phyloP scores from a whole-genome alignment of 2,797 vertebrate genomes.

The Hydrocynus forskahlii region DNA sequence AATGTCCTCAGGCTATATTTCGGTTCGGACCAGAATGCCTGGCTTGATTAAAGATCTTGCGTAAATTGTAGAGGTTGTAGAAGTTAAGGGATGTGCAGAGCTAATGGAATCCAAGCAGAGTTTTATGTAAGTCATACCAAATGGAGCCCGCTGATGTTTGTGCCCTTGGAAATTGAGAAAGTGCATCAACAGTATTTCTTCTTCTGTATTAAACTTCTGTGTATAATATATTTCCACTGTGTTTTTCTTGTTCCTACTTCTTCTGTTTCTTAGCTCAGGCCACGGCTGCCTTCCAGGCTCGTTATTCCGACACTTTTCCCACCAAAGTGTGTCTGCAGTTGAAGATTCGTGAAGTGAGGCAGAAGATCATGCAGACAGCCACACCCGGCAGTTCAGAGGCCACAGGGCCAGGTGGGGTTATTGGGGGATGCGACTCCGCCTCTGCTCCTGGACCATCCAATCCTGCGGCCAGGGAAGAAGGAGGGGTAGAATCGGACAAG shows the following conservation, averaged over 20 bases:
- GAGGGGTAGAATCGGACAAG: constrained; percentile 67
- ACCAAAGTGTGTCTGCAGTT: constrained; percentile 92
- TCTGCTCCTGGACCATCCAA: constrained; percentile 68
- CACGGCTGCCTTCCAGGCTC: constrained; percentile 90
- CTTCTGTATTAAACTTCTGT: too few relatives aligned
- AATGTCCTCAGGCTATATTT: too few relatives aligned
- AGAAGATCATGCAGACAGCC: constrained; percentile 96
- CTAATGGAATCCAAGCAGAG: too few relatives aligned
- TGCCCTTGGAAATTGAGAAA: too few relatives aligned
- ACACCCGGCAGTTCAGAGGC: constrained; percentile 78
- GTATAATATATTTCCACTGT: not conserved
- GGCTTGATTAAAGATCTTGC: too few relatives aligned
- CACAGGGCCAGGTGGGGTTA: constrained; percentile 51
- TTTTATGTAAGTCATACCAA: too few relatives aligned
- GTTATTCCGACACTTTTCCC: constrained; percentile 90
- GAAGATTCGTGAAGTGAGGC: constrained; percentile 93
- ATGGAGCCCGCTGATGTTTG: not conserved
- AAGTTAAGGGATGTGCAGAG: too few relatives aligned
- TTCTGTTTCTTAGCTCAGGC: constrained; percentile 82
- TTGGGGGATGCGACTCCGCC: constrained; percentile 42
- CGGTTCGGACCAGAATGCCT: too few relatives aligned
- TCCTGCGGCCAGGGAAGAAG: constrained; percentile 69
- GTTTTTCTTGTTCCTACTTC: not conserved
- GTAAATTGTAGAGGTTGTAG: too few relatives aligned
- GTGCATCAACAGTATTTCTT: too few relatives aligned